Base-by-base conservation (phyloP, 35 echinoderm and acorn worm genomes). In the Ptychodera flava region DNA sequence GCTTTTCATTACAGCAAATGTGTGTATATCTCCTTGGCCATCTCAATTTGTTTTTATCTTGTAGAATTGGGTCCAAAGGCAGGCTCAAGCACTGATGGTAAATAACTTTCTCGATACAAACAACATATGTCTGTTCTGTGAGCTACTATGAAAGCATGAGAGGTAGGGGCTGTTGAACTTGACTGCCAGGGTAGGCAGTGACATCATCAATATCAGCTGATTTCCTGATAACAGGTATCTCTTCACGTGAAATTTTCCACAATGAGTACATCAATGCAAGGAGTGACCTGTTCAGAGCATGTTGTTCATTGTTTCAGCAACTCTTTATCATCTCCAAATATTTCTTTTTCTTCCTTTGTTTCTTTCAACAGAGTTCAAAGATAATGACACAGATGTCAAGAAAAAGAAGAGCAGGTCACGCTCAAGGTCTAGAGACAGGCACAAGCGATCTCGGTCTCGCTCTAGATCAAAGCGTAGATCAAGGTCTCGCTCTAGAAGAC, bases 391-490 rank as follows among this genome's bases (percentile, higher is more conserved):
- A 85, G 78, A 78, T 78, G 78, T 30, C 33, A 77, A 32, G 85
- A 86, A 86, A 86, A 77, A 77, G 76, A 78, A 86, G 28, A 86
- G 31, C 32, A 35, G 16, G 12, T 84, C 37, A 28, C 29, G 30
- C 2, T 35, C 33, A 36, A 15, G 16, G 31, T 83, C 0, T 83
- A 2, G 35, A 16, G 16, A 35, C 6, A 83, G 33, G 45, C 1
- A 34, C 81, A 33, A 1, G 15, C 36, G 33, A 35, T 35, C 12
- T 35, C 36, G 33, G 33, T 34, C 36, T 32, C 32, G 36, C 35
- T 86, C 85, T 30, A 81, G 81, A 22, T 92, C 91, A 32, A 88
- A 82, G 34, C 81, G 86, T n/a, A 31, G 90, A 15, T 77, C 81
- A 28, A 90, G 83, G 37, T 92, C 91, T 28, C 33, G 37, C 28